Base-by-base conservation (phyloP, 2,888 invertebrate species). In the Thymelicus acteon region DNA sequence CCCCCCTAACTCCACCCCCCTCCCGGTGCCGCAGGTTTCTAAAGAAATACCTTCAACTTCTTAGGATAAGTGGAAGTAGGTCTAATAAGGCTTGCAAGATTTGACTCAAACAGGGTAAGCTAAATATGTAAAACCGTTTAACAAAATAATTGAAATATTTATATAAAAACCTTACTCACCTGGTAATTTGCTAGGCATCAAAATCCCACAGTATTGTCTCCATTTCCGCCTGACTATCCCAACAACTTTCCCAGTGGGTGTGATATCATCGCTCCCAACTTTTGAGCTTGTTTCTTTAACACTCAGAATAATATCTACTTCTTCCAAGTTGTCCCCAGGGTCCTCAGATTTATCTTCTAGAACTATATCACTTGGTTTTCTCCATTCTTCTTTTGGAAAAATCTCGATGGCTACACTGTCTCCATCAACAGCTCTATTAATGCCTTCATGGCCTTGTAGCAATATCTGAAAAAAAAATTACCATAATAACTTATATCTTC, bases 151-250 rank as follows among this genome's bases (percentile, higher is more conserved):
- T 31, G 5, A 31, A 31, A 31, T 31, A 31, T 2, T 31, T 31
- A 31, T 31, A 31, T 5, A 31, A 31, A 31, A 31, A 31, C 31
- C 2, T 19, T 19, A 75, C 73, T 72, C 70, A 91, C 95, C 96
- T 85, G 95, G 95, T 57, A 97, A 92, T 24, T 95, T 94, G 82
- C 96, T 97, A 0, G 96, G 96, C 86, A 98, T 96, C 69, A 99
- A 89, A 78, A 99, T 98, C 13, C 99, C 99, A 91, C 99, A 99
- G 88, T 99, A 99, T 84, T 99, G 99, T 54, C 99, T 94, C 99
- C 99, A 99, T 85, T 99, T 99, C 71, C 99, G 95, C 75, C 97
- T 95, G 72, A 99, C 97, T 74, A 99, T 98, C 1, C 99, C 99
- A n/a, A 99, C 98, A 67, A 93, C 93, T 78, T 89, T 90, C 0